phyloP scores from a whole-genome alignment of 1,140 invertebrate genomes.

The Brachionus calyciflorus region DNA sequence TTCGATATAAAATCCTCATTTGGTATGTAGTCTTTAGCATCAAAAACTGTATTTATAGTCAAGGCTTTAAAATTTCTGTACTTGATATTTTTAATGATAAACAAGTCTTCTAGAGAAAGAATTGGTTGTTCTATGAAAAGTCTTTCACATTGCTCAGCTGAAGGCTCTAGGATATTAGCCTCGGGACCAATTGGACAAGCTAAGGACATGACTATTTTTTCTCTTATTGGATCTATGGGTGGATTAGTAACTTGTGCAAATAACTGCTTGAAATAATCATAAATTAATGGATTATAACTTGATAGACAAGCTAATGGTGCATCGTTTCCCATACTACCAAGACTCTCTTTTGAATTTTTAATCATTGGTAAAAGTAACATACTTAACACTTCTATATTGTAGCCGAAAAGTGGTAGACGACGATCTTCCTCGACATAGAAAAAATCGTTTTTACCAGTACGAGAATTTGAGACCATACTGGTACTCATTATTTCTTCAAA shows the following conservation, averaged over 20 bases:
- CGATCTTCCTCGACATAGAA: constrained; percentile 67
- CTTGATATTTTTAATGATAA: constrained; percentile 77
- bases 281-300: constrained; percentile 84
- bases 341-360: constrained; percentile 91
- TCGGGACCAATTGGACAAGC: constrained; percentile 73
- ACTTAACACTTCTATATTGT: constrained; percentile 90
- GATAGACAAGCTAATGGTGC: constrained; percentile 92
- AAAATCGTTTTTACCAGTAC: constrained; percentile 62
- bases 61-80: constrained; percentile 78
- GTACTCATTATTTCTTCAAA: constrained; percentile 41
- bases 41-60: constrained; percentile 50
- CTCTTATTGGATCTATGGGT: constrained; percentile 98
- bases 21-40: constrained; percentile 74
- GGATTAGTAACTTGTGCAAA: constrained; percentile 96
- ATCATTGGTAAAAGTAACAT: constrained; percentile 93
- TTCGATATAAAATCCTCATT: constrained; percentile 69
- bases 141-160: constrained; percentile 81
- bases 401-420: constrained; percentile 83
- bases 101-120: constrained; percentile 81
- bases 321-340: constrained; percentile 99
- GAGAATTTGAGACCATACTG: constrained; percentile 56
- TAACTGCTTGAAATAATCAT: constrained; percentile 98
- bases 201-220: constrained; percentile 75
- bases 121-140: constrained; percentile 91
- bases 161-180: constrained; percentile 86